A percentile compares a stretch with the other conserved stretches of the same genome.
These are phyloP conservation scores for Ectemnius continuus DNA, from an alignment of 2,888 invertebrate genomes.

Conservation along the genomic window DNA sequence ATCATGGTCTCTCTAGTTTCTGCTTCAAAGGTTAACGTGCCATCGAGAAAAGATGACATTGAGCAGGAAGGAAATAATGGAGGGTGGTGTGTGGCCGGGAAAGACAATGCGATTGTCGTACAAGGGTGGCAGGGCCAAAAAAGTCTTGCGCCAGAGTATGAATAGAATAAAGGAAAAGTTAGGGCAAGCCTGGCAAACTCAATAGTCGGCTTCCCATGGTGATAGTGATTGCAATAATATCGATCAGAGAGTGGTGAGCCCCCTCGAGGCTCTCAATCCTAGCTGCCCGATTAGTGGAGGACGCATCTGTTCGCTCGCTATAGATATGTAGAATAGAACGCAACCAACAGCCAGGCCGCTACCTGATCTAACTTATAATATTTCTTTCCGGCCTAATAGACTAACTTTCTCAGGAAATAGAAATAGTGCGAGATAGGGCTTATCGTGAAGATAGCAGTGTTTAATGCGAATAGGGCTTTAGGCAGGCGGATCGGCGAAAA, in stretches of 20 bases:
- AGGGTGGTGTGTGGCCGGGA: not conserved
- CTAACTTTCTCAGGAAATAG: too few relatives aligned
- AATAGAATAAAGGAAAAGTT: not conserved
- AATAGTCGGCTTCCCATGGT: slow-evolving; percentile 37
- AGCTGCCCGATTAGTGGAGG: slow-evolving; percentile 66
- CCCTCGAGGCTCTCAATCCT: slow-evolving; percentile 17
- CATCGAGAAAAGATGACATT: not conserved
- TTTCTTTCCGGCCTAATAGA: too few relatives aligned
- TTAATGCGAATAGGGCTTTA: too few relatives aligned
- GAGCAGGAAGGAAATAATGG: too few relatives aligned
- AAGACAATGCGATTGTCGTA: not conserved
- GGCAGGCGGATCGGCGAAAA: not conserved
- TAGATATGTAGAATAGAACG: too few relatives aligned
- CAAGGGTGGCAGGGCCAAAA: not conserved
- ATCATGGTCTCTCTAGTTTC: not conserved
- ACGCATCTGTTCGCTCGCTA: slow-evolving; percentile 68
- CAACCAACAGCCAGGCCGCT: not conserved
- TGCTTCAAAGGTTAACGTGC: not conserved
- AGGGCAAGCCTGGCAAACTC: slow-evolving; percentile 4
- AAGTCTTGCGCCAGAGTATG: not conserved
- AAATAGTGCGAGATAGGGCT: too few relatives aligned
- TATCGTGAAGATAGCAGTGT: too few relatives aligned
- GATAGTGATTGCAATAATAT: slow-evolving; percentile 55
- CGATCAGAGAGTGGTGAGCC: slow-evolving; percentile 54
- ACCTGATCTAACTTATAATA: too few relatives aligned